These are phyloP conservation scores for Lithobates pipiens DNA, from an alignment of 2,797 vertebrate species.

Conservation along the genomic window DNA sequence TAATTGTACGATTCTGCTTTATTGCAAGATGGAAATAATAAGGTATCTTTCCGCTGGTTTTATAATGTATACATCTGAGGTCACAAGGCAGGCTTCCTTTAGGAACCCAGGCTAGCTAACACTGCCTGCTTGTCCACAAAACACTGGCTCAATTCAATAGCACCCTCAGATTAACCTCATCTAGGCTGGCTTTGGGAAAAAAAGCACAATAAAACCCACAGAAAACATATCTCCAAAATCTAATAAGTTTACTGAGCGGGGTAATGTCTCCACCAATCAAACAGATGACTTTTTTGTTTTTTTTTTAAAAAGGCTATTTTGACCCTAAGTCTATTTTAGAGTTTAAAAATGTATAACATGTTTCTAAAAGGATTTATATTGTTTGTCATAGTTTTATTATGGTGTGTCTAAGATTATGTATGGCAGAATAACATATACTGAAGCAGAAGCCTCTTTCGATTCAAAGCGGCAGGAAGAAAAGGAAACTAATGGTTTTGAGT, in stretches of 20 bases:
- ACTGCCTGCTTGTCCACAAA: conserved; percentile 44
- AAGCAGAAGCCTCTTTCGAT: neutral
- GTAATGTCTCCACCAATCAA: conserved; percentile 11
- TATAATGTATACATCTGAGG: conserved; percentile 17
- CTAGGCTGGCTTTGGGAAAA: conserved; percentile 5
- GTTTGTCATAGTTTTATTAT: neutral
- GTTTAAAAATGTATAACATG: neutral
- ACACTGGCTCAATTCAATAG: conserved; percentile 35
- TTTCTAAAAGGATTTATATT: neutral
- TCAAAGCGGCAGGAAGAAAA: too few species aligned
- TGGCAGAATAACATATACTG: neutral
- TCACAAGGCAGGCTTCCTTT: neutral
- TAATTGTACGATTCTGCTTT: conserved; percentile 37
- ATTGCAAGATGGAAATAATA: conserved; percentile 55
- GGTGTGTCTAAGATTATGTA: neutral
- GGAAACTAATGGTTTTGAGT: too few species aligned
- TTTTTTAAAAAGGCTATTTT: neutral
- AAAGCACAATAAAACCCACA: conserved; percentile 38
- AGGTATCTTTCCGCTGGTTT: conserved; percentile 35
- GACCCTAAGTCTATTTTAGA: neutral
- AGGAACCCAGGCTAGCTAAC: conserved; percentile 1
- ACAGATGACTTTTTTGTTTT: neutral
- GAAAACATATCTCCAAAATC: conserved; percentile 27
- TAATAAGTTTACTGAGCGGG: conserved; percentile 15
- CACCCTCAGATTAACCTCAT: conserved; percentile 38